Conservation (phyloP, 2,113 vertebrate species). For the Zosterops borbonicus region DNA sequence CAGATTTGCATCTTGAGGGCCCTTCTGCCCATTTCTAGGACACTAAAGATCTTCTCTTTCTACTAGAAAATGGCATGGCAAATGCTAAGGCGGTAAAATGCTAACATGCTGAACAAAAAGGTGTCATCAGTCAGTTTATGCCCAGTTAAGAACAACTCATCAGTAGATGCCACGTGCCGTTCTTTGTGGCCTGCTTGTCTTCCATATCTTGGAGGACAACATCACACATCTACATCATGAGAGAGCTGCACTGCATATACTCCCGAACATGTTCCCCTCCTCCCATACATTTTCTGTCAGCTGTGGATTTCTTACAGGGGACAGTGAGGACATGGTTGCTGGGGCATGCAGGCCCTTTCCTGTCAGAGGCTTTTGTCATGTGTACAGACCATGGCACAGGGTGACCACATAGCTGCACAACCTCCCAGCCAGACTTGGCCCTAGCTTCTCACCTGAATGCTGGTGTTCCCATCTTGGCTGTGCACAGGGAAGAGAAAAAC, state of each 20-base stretch:
- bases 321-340: background rate
- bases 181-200: background rate
- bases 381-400: background rate
- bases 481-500: background rate
- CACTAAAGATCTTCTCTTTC: background rate
- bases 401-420: background rate
- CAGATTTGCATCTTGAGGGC: background rate
- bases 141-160: background rate
- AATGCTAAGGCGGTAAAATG: background rate
- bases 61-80: background rate
- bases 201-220: background rate
- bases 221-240: background rate
- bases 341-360: background rate
- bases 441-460: background rate
- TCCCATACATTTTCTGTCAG: background rate
- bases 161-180: background rate
- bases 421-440: background rate
- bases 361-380: fast-evolving
- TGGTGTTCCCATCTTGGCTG: background rate
- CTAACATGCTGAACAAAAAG: background rate
- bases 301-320: background rate
- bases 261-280: background rate
- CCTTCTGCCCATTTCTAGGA: background rate
- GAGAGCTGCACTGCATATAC: background rate
- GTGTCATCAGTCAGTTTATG: background rate